Evolutionary conservation across 2,888 invertebrate genomes (phyloP).

Genomic region (Cryptophagus acutangulus): DNA sequence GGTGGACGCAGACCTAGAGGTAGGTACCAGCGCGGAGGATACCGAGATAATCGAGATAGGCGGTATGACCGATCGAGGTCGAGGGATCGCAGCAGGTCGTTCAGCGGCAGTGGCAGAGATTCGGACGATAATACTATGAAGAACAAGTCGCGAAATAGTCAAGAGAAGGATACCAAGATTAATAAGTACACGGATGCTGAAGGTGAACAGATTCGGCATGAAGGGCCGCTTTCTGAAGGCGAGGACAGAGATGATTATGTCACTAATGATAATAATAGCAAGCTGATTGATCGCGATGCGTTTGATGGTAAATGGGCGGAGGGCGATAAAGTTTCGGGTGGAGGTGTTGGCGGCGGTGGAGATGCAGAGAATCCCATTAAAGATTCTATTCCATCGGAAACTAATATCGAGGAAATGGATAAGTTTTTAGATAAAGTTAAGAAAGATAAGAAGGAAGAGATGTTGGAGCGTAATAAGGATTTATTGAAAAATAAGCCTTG

Average conservation of each 20-base stretch:
- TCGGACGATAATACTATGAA: constrained; percentile 30
- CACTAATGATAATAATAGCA: constrained; percentile 25
- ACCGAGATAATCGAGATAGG: constrained; percentile 65
- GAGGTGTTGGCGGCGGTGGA: constrained; percentile 21
- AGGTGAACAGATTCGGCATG: constrained; percentile 48
- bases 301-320: constrained; percentile 65
- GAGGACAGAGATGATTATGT: constrained; percentile 55
- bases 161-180: constrained; percentile 56
- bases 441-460: constrained; percentile 56
- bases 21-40: constrained; percentile 46
- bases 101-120: constrained; percentile 53
- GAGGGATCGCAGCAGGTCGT: constrained; percentile 45
- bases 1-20: constrained; percentile 37
- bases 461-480: constrained; percentile 52
- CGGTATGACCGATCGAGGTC: constrained; percentile 60
- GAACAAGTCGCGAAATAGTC: constrained; percentile 49
- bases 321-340: constrained; percentile 48
- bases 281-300: constrained; percentile 55
- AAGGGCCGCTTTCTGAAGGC: constrained; percentile 56
- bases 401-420: constrained; percentile 54
- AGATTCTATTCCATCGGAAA: constrained; percentile 39
- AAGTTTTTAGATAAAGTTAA: constrained; percentile 54
- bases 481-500: constrained; percentile 43
- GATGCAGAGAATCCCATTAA: background rate
- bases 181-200: constrained; percentile 53